Evolutionary conservation across 2,113 vertebrate species (phyloP).

Genomic region (Ascaphus truei): DNA sequence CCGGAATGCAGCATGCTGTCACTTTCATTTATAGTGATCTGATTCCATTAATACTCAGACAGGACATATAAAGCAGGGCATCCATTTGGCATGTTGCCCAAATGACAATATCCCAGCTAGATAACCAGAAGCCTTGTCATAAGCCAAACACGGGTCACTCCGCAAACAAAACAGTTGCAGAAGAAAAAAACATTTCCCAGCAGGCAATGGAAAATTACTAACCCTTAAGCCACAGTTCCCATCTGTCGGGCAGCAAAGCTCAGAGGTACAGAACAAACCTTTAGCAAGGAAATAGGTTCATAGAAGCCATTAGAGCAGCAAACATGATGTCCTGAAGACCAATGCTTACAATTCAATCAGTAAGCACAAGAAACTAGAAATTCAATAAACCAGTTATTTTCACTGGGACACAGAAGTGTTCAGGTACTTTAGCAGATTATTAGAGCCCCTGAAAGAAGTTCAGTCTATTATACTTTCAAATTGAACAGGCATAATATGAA

Average conservation of each 20-base stretch:
- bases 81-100: conserved; percentile 22
- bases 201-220: conserved; percentile 14
- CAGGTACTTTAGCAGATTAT: conserved; percentile 15
- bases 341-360: conserved; percentile 19
- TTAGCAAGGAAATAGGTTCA: neutral
- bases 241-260: conserved; percentile 8
- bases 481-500: neutral
- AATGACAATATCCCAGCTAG: conserved; percentile 12
- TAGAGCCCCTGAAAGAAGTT: neutral
- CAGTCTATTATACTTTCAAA: conserved; percentile 15
- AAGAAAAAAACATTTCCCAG: conserved; percentile 9
- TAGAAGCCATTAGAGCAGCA: conserved; percentile 15
- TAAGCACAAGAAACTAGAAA: conserved; percentile 21
- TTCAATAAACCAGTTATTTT: conserved; percentile 24
- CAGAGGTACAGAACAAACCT: neutral
- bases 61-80: conserved; percentile 18
- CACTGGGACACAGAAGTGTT: neutral
- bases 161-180: conserved; percentile 13
- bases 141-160: neutral
- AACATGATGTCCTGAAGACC: neutral
- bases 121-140: conserved; percentile 23
- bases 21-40: conserved; percentile 28
- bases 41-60: conserved; percentile 23
- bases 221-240: conserved; percentile 16
- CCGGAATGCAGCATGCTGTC: conserved; percentile 18